phyloP scores from a whole-genome alignment of 2,888 invertebrate genomes.

The Hypomecis atomaria region DNA sequence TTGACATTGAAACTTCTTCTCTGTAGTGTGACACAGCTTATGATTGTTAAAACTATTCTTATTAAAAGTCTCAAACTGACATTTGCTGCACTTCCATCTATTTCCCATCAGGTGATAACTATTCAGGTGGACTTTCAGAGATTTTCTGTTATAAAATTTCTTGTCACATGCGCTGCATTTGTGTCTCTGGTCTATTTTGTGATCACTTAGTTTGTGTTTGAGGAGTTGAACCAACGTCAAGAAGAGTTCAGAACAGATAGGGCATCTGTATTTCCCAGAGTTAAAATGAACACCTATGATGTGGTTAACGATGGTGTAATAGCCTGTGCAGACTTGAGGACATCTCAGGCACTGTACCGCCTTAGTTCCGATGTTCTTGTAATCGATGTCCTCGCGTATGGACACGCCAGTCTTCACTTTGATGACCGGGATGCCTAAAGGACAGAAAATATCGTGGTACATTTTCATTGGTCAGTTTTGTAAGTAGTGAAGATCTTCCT shows the following conservation, averaged over 20 bases:
- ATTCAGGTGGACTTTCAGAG: constrained; percentile 58
- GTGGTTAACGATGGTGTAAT: neutral
- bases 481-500: no score
- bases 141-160: neutral
- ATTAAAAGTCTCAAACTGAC: constrained; percentile 65
- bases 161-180: constrained; percentile 44
- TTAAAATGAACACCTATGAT: neutral
- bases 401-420: neutral
- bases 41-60: constrained; percentile 63
- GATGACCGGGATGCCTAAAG: constrained; percentile 2
- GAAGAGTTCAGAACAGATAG: neutral
- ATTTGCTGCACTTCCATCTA: constrained; percentile 46
- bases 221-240: neutral
- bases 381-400: constrained; percentile 1
- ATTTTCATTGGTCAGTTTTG: constrained; percentile 1
- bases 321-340: no score
- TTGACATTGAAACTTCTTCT: constrained; percentile 70
- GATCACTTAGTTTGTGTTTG: constrained; percentile 53
- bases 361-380: neutral
- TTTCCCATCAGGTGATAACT: constrained; percentile 45
- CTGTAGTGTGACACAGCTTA: constrained; percentile 68
- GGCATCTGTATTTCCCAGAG: neutral
- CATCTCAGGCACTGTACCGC: constrained; percentile 11
- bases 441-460: constrained; percentile 4
- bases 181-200: constrained; percentile 44